A percentile compares a stretch with the other conserved stretches of the same genome.
These are phyloP conservation scores for Tenebrio molitor DNA, from an alignment of 1,140 invertebrate genomes.

Conservation along the genomic window DNA sequence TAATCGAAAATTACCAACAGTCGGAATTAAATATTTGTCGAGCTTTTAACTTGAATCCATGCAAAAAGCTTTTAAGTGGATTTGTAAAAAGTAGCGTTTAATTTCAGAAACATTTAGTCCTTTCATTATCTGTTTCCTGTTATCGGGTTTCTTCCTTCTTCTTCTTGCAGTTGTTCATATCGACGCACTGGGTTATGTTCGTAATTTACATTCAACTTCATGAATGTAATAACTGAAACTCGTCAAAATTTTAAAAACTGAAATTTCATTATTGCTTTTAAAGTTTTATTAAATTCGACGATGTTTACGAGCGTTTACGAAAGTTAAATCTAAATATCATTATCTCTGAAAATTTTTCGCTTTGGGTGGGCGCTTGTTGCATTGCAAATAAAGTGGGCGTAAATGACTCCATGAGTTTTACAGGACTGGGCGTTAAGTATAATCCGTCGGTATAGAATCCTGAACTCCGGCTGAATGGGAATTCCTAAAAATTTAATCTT, in stretches of 20 bases:
- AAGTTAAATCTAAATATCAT: too few species aligned
- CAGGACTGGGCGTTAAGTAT: background rate
- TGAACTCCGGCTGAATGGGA: background rate
- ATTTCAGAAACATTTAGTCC: constrained; percentile 3
- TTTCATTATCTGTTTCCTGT: background rate
- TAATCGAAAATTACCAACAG: constrained; percentile 2
- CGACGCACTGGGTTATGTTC: background rate
- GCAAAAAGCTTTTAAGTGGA: constrained; percentile 14
- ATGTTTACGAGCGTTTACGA: too few species aligned
- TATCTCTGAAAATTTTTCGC: too few species aligned
- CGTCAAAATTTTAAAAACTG: background rate
- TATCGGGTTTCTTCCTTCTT: background rate
- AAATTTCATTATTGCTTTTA: background rate
- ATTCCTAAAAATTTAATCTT: constrained; percentile 1
- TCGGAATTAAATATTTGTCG: background rate
- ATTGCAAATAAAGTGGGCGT: too few species aligned
- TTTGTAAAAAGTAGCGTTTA: constrained; percentile 2
- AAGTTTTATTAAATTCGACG: too few species aligned
- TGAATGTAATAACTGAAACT: background rate
- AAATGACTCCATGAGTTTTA: too few species aligned
- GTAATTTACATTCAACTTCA: background rate
- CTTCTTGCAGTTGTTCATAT: background rate
- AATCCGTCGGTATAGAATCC: background rate
- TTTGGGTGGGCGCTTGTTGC: too few species aligned
- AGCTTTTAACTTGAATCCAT: background rate